Percentiles rank a stretch among this genome's conserved stretches.
Evolutionary conservation across 2,888 invertebrate species (phyloP).

Genomic region (Thereva nobilitata): DNA sequence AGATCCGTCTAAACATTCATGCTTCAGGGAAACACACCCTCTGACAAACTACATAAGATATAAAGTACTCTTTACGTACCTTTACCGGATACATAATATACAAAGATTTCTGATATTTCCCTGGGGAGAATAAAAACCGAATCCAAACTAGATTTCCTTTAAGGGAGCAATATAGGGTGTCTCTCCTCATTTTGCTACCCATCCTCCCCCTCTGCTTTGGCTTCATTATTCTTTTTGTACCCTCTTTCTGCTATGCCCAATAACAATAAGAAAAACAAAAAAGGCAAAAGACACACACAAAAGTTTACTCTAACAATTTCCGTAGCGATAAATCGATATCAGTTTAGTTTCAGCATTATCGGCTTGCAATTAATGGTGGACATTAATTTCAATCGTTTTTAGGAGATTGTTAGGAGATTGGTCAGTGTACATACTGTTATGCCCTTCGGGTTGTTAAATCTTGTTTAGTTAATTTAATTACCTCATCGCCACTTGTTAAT

Average conservation of each 20-base stretch:
- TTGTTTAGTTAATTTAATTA: constrained; percentile 29
- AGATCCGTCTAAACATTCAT: too few species aligned
- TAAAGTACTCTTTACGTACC: constrained; percentile 19
- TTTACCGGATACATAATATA: constrained; percentile 18
- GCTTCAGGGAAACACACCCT: too few species aligned
- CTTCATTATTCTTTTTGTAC: constrained; percentile 7
- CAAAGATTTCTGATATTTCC: constrained; percentile 35
- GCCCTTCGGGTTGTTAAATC: not conserved
- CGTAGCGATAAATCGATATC: constrained; percentile 31
- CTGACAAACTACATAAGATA: not conserved
- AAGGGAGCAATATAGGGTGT: constrained; percentile 10
- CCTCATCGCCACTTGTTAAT: constrained; percentile 30
- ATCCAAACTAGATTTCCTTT: constrained; percentile 33
- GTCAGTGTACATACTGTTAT: not conserved
- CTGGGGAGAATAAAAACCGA: constrained; percentile 34
- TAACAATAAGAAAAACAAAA: too few species aligned
- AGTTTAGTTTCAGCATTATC: constrained; percentile 7
- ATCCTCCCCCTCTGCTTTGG: not conserved
- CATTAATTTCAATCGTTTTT: constrained; percentile 33
- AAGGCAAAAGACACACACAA: too few species aligned
- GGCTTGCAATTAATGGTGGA: constrained; percentile 27
- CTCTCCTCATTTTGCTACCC: constrained; percentile 1
- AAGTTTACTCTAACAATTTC: constrained; percentile 19
- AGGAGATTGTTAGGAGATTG: constrained; percentile 12
- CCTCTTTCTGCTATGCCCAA: too few species aligned